Evolutionary conservation across 2,797 vertebrate species (phyloP).

Genomic region (Amniataba percoides): DNA sequence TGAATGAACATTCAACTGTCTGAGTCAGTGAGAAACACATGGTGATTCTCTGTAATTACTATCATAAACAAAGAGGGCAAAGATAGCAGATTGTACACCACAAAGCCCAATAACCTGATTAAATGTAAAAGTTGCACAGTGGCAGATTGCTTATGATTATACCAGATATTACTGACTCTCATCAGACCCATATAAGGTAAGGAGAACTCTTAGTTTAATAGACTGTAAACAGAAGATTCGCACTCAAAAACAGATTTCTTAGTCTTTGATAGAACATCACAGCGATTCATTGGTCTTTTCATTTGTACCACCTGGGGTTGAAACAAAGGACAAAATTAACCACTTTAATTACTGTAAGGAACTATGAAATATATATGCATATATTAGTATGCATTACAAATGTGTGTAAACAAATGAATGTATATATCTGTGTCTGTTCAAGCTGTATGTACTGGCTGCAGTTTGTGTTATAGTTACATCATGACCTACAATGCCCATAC

Average conservation of each 20-base stretch:
- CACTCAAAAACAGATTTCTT: conserved; percentile 1
- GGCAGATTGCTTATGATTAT: conserved; percentile 8
- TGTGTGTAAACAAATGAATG: not conserved
- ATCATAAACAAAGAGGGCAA: conserved; percentile 24
- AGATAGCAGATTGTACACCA: conserved; percentile 13
- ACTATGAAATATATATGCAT: not conserved
- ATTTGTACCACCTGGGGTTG: conserved; percentile 4
- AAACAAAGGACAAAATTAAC: not conserved
- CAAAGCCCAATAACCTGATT: conserved; percentile 5
- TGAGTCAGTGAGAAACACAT: conserved; percentile 27
- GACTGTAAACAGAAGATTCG: conserved; percentile 16
- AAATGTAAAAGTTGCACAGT: conserved; percentile 9
- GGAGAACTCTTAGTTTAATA: not conserved
- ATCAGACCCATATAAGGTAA: conserved; percentile 20
- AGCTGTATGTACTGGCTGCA: not conserved
- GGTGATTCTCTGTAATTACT: conserved; percentile 34
- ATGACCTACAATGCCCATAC: not conserved
- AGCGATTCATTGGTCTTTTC: not conserved
- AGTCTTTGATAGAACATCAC: not conserved
- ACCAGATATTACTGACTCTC: conserved; percentile 10
- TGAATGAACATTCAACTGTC: conserved; percentile 31
- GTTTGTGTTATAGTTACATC: not conserved
- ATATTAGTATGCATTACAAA: not conserved
- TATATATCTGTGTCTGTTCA: not conserved
- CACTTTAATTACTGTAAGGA: not conserved